Evolutionary conservation across 1,140 invertebrate species (phyloP), one percentile per base, ranked within the genome.

Genomic region (Dinoponera quadriceps): DNA sequence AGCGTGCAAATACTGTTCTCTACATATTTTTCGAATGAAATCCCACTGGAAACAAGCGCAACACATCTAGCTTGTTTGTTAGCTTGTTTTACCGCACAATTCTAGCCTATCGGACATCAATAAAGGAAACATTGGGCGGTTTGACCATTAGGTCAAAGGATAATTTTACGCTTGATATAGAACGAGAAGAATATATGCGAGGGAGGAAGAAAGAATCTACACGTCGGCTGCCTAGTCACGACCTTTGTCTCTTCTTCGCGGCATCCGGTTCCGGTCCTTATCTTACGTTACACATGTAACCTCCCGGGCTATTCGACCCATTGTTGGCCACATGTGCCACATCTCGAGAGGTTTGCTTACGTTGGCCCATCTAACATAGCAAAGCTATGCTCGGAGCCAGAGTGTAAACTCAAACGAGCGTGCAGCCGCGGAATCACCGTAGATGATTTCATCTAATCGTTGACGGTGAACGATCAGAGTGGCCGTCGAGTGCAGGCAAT

Each of bases 231-330:
- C 5, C 27, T 9, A 16, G 48, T 7, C 33, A 71, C 51, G 57
- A 71, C 63, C 75, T 91, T 88, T 90, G 85, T 90, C 82, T 91
- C 80, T 77, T 44, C 29, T 72, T 66, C 71, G 29, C 68, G 25
- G 77, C 91, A 92, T 92, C 92, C 90, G 89, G 86, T 92, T 92
- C 92, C 92, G 91, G 89, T 85, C 74, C 87, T 92, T 92, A 92
- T 92, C 91, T 92, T 86, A 87, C 81, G 85, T 91, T 91, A 92
- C 91, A 92, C 66, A 83, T 88, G 84, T 82, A 85, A 82, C 87
- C 77, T 83, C 82, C 69, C 22, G 55, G 49, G 48, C 57, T 84
- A 84, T 66, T 80, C 83, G 86, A 86, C 62, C 84, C 84, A 92
- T 92, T 92, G 90, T 91, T 86, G 90, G 82, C 85, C 88, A 92